Percentiles rank a stretch among this genome's conserved stretches.
Evolutionary conservation across 2,888 invertebrate species (phyloP).

Genomic region (Cephus nigrinus): DNA sequence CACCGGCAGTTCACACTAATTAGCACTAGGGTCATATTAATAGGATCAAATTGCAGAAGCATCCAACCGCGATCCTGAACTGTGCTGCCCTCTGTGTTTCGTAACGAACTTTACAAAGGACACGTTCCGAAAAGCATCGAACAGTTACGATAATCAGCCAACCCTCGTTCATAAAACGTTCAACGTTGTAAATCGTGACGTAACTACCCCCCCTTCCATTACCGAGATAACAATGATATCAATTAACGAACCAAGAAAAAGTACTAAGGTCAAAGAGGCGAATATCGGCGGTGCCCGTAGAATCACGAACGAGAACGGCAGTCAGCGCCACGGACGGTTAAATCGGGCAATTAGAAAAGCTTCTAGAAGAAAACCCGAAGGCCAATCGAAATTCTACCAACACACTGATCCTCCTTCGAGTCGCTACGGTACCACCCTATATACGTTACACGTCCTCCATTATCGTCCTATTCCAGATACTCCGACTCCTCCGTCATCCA

Average conservation of each 20-base stretch:
- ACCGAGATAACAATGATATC: too few species aligned
- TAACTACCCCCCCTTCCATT: neutral
- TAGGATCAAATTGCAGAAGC: constrained; percentile 53
- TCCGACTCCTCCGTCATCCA: neutral
- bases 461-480: neutral
- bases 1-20: constrained; percentile 52
- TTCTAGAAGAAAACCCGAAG: neutral
- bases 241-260: too few species aligned
- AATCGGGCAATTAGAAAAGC: neutral
- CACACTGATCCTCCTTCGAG: neutral
- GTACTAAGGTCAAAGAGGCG: too few species aligned
- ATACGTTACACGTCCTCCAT: neutral
- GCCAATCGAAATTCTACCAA: neutral
- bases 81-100: constrained; percentile 41
- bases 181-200: neutral
- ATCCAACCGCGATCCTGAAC: constrained; percentile 42
- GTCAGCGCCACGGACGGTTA: neutral
- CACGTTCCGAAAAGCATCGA: neutral
- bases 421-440: neutral
- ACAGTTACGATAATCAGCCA: neutral
- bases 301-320: too few species aligned
- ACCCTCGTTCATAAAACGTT: neutral
- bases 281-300: too few species aligned
- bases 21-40: constrained; percentile 53
- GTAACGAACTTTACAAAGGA: constrained; percentile 10